A percentile compares a stretch with the other conserved stretches of the same genome.
These are phyloP conservation scores for Falco rusticolus DNA, from an alignment of 2,797 vertebrate species.

Conservation along the genomic window DNA sequence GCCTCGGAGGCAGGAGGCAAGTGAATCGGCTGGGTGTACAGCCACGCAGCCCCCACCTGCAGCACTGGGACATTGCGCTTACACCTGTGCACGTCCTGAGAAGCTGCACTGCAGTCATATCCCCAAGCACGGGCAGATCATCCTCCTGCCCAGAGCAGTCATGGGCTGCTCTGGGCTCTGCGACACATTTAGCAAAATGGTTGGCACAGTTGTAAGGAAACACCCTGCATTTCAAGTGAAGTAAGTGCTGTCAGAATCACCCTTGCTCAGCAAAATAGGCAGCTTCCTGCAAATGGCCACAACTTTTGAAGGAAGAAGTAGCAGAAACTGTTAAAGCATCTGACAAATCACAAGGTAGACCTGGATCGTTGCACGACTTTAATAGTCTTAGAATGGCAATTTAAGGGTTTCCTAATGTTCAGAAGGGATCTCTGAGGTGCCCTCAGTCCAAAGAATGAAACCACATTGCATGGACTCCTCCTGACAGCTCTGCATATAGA, in stretches of 20 bases:
- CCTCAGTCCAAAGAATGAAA: neutral
- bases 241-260: neutral
- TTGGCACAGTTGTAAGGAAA: neutral
- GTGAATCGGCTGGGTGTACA: neutral
- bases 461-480: neutral
- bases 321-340: neutral
- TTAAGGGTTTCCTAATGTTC: neutral
- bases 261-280: neutral
- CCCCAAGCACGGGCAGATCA: neutral
- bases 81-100: accelerated
- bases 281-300: neutral
- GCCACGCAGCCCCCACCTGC: neutral
- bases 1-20: neutral
- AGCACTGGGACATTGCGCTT: neutral
- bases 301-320: neutral
- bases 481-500: neutral
- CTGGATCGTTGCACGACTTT: neutral
- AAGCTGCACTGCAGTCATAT: neutral
- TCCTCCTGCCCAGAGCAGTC: neutral
- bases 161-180: neutral
- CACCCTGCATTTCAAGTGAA: neutral
- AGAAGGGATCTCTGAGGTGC: neutral
- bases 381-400: neutral
- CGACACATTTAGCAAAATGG: neutral
- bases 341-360: neutral